Conservation (phyloP, 1,140 invertebrate species). For the Lordiphosa stackelbergi region DNA sequence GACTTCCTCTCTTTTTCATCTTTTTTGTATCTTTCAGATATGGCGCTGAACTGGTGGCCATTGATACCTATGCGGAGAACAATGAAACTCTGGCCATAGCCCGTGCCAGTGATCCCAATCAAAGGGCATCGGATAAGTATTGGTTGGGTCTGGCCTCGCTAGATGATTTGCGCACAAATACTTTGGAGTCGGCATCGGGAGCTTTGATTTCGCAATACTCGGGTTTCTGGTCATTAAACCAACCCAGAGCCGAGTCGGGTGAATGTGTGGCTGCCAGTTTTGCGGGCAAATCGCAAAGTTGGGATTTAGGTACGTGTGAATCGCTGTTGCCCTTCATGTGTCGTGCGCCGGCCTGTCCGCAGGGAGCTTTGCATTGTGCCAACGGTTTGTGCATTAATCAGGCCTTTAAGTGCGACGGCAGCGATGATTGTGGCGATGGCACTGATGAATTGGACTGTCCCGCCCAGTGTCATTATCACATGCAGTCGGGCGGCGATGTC, state of each 20-base stretch:
- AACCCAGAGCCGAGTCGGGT: conserved; percentile 90
- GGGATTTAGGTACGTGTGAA: conserved; percentile 95
- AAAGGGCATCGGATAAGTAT: conserved; percentile 82
- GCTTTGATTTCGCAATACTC: conserved; percentile 94
- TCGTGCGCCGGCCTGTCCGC: conserved; percentile 91
- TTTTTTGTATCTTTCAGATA: conserved; percentile 82
- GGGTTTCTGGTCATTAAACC: conserved; percentile 91
- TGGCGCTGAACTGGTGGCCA: conserved; percentile 92
- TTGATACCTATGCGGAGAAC: conserved; percentile 93
- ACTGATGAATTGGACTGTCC: conserved; percentile 95
- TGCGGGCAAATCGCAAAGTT: conserved; percentile 89
- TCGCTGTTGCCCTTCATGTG: conserved; percentile 96
- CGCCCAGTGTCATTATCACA: conserved; percentile 91
- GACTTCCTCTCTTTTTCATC: conserved; percentile 21
- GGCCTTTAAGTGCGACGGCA: conserved; percentile 93
- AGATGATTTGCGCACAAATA: conserved; percentile 94
- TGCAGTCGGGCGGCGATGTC: conserved; percentile 95
- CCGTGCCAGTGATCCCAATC: conserved; percentile 79
- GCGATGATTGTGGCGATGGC: conserved; percentile 94
- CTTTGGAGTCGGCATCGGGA: conserved; percentile 94
- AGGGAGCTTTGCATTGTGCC: conserved; percentile 93
- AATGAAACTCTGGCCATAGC: conserved; percentile 92
- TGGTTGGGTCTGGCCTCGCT: conserved; percentile 93
- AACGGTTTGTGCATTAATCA: conserved; percentile 94
- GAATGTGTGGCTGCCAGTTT: conserved; percentile 91